Evolutionary conservation across 2,888 invertebrate genomes (phyloP).

Genomic region (Eupithecia tripunctaria): DNA sequence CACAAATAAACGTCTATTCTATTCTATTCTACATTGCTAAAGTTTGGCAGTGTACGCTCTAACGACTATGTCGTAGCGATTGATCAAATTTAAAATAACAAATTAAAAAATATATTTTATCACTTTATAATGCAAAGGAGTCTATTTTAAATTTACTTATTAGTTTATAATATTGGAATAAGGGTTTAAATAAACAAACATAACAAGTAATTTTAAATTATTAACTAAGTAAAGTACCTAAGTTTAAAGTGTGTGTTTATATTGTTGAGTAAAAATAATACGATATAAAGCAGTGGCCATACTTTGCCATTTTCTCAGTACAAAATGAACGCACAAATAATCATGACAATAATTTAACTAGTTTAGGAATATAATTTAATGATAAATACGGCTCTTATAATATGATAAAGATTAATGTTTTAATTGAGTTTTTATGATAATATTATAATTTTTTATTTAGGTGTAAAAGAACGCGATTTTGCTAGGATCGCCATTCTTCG

Average conservation of each 20-base stretch:
- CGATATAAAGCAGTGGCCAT: conserved; percentile 17
- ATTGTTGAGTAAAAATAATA: not conserved
- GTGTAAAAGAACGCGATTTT: not conserved
- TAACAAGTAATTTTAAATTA: not conserved
- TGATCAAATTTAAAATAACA: not conserved
- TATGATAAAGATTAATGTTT: not conserved
- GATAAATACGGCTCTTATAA: not conserved
- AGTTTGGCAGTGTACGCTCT: not conserved
- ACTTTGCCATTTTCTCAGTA: conserved; percentile 24
- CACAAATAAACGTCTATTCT: no score
- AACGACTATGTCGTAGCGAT: not conserved
- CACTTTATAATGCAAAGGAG: conserved; percentile 9
- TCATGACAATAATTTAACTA: conserved; percentile 25
- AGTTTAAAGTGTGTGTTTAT: conserved; percentile 9
- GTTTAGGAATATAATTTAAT: not conserved
- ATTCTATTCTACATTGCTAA: no score
- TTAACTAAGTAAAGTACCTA: not conserved
- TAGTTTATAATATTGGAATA: not conserved
- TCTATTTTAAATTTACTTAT: conserved; percentile 8
- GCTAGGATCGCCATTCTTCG: not conserved
- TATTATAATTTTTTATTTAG: not conserved
- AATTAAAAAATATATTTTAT: not conserved
- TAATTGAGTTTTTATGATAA: not conserved
- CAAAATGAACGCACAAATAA: conserved; percentile 20
- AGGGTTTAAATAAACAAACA: conserved; percentile 9